A percentile compares a stretch with the other conserved stretches of the same genome.
Conservation (phyloP, 1,140 invertebrate species). For the Drosophila guanche region DNA sequence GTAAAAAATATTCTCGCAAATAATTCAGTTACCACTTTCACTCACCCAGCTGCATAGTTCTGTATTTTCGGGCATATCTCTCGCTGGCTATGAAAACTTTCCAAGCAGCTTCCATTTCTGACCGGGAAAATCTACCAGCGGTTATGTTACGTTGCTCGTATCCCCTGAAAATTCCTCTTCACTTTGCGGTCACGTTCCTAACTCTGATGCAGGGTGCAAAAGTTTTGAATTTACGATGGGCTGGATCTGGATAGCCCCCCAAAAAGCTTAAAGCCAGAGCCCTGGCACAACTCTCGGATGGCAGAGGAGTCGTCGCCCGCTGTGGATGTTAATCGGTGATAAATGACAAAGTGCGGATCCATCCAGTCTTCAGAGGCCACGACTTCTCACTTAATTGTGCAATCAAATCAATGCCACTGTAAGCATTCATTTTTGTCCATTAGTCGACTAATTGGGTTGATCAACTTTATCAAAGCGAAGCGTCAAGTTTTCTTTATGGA, state of each 20-base stretch:
- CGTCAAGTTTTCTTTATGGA: too few species aligned
- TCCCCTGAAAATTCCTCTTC: constrained; percentile 17
- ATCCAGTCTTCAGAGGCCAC: background rate
- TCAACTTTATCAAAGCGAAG: constrained; percentile 33
- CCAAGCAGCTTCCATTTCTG: constrained; percentile 24
- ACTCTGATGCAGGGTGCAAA: constrained; percentile 22
- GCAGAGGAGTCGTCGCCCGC: constrained; percentile 9
- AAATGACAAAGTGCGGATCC: constrained; percentile 40
- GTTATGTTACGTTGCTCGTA: background rate
- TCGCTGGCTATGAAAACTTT: constrained; percentile 30
- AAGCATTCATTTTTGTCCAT: constrained; percentile 54
- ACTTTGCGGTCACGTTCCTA: constrained; percentile 43
- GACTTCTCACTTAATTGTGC: constrained; percentile 49
- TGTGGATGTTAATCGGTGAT: constrained; percentile 35
- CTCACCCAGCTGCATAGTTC: constrained; percentile 19
- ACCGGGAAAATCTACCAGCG: constrained; percentile 13
- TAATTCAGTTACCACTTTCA: constrained; percentile 40
- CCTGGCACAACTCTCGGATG: constrained; percentile 24
- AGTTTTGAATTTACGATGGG: constrained; percentile 58
- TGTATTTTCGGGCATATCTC: constrained; percentile 30
- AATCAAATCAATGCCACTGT: constrained; percentile 73
- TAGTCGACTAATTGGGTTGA: constrained; percentile 67
- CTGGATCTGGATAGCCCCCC: constrained; percentile 18
- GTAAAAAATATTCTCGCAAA: constrained; percentile 21
- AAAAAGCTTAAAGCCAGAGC: constrained; percentile 48